phyloP scores from a whole-genome alignment of 92 coral and sea anemone species.

The Anthopleura xanthogrammica region DNA sequence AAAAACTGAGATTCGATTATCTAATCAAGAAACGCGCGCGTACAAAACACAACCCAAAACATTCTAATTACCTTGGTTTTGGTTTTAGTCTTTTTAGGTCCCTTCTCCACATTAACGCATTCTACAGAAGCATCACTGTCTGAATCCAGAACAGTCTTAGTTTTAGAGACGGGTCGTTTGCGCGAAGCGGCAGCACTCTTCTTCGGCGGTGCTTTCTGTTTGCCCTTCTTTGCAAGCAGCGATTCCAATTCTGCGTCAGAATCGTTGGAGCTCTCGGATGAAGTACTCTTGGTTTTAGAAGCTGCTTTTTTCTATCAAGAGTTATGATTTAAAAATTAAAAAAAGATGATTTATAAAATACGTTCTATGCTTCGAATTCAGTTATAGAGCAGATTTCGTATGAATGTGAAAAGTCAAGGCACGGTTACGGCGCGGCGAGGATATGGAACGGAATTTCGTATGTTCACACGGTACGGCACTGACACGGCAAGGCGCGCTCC shows the following conservation, averaged over 20 bases:
- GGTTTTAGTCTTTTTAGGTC: constrained; percentile 11
- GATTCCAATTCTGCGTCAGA: constrained; percentile 39
- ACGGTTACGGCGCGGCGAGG: no score
- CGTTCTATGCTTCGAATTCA: no score
- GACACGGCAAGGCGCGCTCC: no score
- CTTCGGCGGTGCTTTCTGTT: constrained; percentile 1
- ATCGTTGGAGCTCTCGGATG: constrained; percentile 17
- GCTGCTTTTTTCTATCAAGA: constrained; percentile 1
- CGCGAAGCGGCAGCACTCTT: background rate
- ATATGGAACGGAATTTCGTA: no score
- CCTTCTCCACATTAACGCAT: constrained; percentile 22
- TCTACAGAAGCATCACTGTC: constrained; percentile 35
- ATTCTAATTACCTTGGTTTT: background rate
- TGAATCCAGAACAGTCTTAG: constrained; percentile 13
- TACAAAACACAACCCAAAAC: no score
- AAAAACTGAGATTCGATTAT: no score
- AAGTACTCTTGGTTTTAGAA: background rate
- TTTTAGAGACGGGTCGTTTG: constrained; percentile 18
- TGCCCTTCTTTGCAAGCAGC: background rate
- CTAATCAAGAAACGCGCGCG: no score
- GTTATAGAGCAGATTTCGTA: no score
- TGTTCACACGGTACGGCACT: no score
- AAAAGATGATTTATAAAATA: no score
- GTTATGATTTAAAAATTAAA: no score
- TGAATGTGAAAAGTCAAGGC: no score